Evolutionary conservation across 2,113 vertebrate species (phyloP).

Genomic region (Mesembrinibis cayennensis): DNA sequence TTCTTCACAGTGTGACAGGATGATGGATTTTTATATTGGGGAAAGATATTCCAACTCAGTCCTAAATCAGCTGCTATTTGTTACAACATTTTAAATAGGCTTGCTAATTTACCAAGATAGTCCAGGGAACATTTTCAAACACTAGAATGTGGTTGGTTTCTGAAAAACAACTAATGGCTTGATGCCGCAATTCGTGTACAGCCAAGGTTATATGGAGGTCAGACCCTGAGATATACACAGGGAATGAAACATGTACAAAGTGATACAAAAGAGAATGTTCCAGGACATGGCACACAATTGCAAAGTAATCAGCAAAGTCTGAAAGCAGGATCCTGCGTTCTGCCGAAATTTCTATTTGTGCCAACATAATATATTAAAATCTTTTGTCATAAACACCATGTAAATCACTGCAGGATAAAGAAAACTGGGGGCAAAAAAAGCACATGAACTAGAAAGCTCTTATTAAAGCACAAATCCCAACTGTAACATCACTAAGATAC

Average conservation of each 20-base stretch:
- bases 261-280: not conserved
- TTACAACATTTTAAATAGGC: not conserved
- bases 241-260: not conserved
- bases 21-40: not conserved
- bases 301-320: not conserved
- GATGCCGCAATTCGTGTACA: not conserved
- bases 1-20: not conserved
- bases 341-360: not conserved
- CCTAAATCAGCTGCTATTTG: not conserved
- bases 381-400: not conserved
- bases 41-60: not conserved
- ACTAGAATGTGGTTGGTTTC: not conserved
- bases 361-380: not conserved
- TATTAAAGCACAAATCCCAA: conserved; percentile 14
- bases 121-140: not conserved
- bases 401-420: conserved; percentile 9
- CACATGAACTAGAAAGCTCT: not conserved
- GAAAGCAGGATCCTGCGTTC: not conserved
- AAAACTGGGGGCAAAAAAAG: not conserved
- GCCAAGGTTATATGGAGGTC: not conserved
- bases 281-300: not conserved
- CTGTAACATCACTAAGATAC: not conserved
- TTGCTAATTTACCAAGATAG: not conserved
- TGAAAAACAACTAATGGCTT: not conserved
- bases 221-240: not conserved